Base-by-base conservation (phyloP, 2,888 invertebrate species). In the Mesorhabditis spiculigera region DNA sequence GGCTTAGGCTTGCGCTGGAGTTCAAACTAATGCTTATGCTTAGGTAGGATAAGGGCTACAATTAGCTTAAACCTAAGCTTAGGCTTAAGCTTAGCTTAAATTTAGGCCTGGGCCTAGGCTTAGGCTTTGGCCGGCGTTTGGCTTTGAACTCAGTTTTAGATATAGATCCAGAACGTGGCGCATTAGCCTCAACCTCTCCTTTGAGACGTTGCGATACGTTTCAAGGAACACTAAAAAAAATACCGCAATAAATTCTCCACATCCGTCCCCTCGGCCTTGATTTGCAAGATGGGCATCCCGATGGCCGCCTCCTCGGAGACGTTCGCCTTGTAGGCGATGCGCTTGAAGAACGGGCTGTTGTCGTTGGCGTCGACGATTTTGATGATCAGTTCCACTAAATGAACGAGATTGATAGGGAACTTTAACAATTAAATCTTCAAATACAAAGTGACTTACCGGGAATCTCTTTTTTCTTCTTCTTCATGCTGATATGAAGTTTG, bases 381-480 rank as follows among this genome's bases (percentile, higher is more conserved):
- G 62, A 78, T 78, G 10, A 78, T 78, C 62, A 78, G 65, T 61
- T 78, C 78, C 5, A 78, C 78, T 63, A 45, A 69, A 71, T 64
- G 4, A 62, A 5, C 4, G 16, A 5, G 6, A 45, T 16, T 65
- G 65, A 43, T n/a, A 28, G 28, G 28, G 28, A 28, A 28, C 28
- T 28, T 28, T 28, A 28, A 28, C 28, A 28, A 28, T 28, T 44
- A 8, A 13, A 66, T 44, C 13, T 66, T 13, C 42, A 44, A 13
- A 63, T 28, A n/a, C 4, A 65, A 16, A 28, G 28, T 61, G 13
- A 28, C 66, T 63, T 13, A 74, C 72, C 72, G 10, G 78, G 78
- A 8, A 78, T 73, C 71, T 78, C 76, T 43, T 75, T 65, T 45
- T 76, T 76, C 13, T 75, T 75, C 69, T 78, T 78, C 41, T 70